These are phyloP conservation scores for Oreochromis mossambicus DNA, from an alignment of 2,797 vertebrate species.

Conservation along the genomic window DNA sequence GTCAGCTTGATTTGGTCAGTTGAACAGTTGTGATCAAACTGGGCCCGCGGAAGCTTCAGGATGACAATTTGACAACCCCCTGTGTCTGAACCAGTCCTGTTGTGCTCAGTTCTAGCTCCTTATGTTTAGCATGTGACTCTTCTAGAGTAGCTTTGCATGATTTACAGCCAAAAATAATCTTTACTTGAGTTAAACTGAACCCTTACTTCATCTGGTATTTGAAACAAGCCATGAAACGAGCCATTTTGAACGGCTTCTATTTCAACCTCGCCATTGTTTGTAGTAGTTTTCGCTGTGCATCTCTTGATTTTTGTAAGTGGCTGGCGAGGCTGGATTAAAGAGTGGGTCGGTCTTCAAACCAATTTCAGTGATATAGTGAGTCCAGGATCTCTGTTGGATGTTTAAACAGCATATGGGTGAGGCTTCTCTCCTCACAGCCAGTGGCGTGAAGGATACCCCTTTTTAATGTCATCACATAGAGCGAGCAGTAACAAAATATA, in stretches of 20 bases:
- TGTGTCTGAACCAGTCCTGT: neutral
- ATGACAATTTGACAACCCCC: neutral
- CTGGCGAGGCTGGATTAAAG: neutral
- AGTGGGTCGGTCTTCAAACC: neutral
- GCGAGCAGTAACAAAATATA: neutral
- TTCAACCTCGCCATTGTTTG: rapidly evolving
- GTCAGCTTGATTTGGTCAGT: neutral
- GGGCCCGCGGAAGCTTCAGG: neutral
- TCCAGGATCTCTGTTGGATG: neutral
- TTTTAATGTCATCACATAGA: neutral
- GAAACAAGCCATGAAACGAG: neutral
- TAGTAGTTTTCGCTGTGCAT: neutral
- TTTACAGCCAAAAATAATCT: neutral
- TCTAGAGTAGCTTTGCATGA: neutral
- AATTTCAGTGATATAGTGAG: neutral
- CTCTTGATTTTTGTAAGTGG: neutral
- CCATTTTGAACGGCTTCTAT: neutral
- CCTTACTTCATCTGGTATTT: neutral
- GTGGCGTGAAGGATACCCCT: neutral
- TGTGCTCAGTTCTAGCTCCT: neutral
- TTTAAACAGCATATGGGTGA: neutral
- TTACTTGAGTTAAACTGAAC: neutral
- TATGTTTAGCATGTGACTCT: neutral
- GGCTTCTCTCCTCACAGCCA: neutral
- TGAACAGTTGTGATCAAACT: neutral